phyloP scores from a whole-genome alignment of 2,888 invertebrate genomes.

The Chrysomela aeneicollis region DNA sequence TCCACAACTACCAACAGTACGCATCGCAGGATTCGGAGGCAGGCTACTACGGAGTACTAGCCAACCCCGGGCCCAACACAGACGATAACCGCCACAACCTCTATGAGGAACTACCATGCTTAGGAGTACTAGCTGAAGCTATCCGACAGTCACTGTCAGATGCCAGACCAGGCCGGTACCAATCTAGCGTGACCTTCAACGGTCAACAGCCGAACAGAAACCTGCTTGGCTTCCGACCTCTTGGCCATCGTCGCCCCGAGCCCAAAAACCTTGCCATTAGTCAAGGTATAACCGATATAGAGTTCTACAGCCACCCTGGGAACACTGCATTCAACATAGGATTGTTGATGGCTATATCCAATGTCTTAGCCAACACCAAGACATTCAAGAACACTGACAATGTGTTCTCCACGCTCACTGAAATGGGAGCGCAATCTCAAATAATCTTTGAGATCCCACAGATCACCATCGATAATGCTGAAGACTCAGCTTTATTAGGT shows the following conservation, averaged over 20 bases:
- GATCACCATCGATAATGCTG: neutral
- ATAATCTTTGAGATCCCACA: neutral
- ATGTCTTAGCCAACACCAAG: constrained; percentile 19
- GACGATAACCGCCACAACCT: constrained; percentile 8
- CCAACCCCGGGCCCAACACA: neutral
- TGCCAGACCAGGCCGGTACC: neutral
- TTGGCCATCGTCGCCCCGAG: neutral
- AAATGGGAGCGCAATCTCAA: constrained; percentile 27
- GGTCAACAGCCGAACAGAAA: neutral
- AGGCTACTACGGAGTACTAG: constrained; percentile 7
- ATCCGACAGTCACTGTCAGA: constrained; percentile 3
- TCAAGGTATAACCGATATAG: neutral
- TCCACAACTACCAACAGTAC: constrained; percentile 20
- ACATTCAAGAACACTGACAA: constrained; percentile 23
- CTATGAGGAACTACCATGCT: constrained; percentile 26
- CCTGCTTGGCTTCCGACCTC: constrained; percentile 9
- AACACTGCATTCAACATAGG: constrained; percentile 14
- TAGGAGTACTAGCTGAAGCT: neutral
- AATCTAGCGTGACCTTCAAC: neutral
- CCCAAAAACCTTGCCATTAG: constrained; percentile 20
- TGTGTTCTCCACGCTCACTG: constrained; percentile 21
- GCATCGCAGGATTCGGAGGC: neutral
- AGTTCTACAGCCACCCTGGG: neutral
- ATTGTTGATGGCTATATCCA: constrained; percentile 21
- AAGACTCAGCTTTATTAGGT: neutral